phyloP scores from a whole-genome alignment of 2,888 invertebrate genomes.

The Galeopsomyia nigrocyanea region DNA sequence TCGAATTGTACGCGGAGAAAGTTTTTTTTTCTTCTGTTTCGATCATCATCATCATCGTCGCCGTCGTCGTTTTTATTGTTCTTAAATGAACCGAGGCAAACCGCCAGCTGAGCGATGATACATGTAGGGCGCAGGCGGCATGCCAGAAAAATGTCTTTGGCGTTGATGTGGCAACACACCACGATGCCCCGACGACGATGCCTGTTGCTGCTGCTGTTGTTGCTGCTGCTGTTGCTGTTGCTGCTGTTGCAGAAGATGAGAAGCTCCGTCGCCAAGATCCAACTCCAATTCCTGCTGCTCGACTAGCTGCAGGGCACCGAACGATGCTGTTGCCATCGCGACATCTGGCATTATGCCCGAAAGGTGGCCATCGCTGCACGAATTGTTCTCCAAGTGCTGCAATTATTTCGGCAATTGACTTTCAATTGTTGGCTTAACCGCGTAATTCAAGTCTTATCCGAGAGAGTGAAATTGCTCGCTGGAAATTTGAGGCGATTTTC shows the following conservation, averaged over 20 bases:
- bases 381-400: conserved; percentile 71
- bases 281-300: conserved; percentile 79
- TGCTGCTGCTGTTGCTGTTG: conserved; percentile 28
- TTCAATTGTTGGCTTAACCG: background rate
- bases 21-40: background rate
- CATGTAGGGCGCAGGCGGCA: conserved; percentile 63
- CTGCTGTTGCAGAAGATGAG: conserved; percentile 71
- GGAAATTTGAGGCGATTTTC: too few relatives aligned
- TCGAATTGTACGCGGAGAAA: conserved; percentile 11
- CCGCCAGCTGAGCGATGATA: conserved; percentile 65
- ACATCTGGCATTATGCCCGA: conserved; percentile 93
- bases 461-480: too few relatives aligned
- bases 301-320: conserved; percentile 77
- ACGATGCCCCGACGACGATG: conserved; percentile 61
- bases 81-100: conserved; percentile 65
- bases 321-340: conserved; percentile 88
- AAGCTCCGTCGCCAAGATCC: conserved; percentile 88
- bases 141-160: conserved; percentile 64
- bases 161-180: conserved; percentile 62
- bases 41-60: background rate
- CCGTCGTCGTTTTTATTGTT: conserved; percentile 8
- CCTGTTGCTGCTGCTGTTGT: conserved; percentile 68
- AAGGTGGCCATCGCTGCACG: conserved; percentile 79
- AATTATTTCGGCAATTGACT: conserved; percentile 8
- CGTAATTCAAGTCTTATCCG: background rate